A percentile compares a stretch with the other conserved stretches of the same genome.
Evolutionary conservation across 2,888 invertebrate genomes (phyloP).

Genomic region (Salpingus planirostris): DNA sequence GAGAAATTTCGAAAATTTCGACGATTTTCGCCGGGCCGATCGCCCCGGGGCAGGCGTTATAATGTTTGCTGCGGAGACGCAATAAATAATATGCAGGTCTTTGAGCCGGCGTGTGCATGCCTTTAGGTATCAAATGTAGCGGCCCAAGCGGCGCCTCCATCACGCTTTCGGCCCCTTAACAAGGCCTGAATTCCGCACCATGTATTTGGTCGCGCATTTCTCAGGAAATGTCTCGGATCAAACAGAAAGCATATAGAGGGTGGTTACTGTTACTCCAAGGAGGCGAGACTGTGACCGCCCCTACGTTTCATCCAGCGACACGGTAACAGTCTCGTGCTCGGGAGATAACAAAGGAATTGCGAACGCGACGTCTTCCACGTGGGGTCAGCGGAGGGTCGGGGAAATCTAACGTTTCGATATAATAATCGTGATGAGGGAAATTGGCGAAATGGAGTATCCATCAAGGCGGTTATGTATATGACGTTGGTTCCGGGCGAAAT

Average conservation of each 20-base stretch:
- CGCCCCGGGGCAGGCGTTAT: too few species aligned
- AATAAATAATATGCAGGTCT: slow-evolving; percentile 45
- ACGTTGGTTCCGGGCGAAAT: too few species aligned
- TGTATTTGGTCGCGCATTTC: slow-evolving; percentile 28
- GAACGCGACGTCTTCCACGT: slow-evolving; percentile 31
- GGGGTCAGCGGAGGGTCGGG: too few species aligned
- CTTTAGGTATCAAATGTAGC: slow-evolving; percentile 38
- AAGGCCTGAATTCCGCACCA: slow-evolving; percentile 9
- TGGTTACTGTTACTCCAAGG: slow-evolving; percentile 37
- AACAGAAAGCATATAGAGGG: slow-evolving; percentile 45
- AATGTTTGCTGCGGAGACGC: slow-evolving; percentile 42
- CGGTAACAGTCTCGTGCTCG: slow-evolving; percentile 32
- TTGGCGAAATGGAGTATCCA: too few species aligned
- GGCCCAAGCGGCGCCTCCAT: slow-evolving; percentile 19
- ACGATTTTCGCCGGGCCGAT: too few species aligned
- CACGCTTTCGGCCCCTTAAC: slow-evolving; percentile 4
- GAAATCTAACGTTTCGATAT: too few species aligned
- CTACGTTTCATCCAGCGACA: neutral
- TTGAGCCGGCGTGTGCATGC: slow-evolving; percentile 39
- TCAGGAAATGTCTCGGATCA: slow-evolving; percentile 42
- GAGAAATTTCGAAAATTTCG: too few species aligned
- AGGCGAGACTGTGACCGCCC: slow-evolving; percentile 25
- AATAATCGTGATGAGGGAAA: too few species aligned
- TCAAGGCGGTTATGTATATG: too few species aligned
- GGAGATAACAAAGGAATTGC: slow-evolving; percentile 42